phyloP scores from a whole-genome alignment of 2,113 vertebrate species.

The Microtus oregoni region DNA sequence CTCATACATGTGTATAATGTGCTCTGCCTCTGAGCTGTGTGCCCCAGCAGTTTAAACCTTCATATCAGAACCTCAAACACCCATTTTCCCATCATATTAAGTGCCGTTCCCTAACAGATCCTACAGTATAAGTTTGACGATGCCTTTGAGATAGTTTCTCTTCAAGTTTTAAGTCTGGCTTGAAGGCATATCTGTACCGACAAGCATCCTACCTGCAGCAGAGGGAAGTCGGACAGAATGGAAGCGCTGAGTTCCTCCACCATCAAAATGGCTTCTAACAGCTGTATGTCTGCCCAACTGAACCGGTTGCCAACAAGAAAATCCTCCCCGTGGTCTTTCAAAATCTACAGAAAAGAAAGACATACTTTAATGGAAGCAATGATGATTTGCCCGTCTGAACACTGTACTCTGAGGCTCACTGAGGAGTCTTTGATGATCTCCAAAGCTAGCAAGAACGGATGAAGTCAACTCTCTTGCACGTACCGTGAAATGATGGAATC shows the following conservation, averaged over 20 bases:
- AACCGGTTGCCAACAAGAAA: constrained; percentile 93
- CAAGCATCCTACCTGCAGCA: constrained; percentile 86
- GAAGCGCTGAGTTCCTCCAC: constrained; percentile 88
- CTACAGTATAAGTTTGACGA: neutral
- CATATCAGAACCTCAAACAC: neutral
- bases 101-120: constrained; percentile 36
- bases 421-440: neutral
- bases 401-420: neutral
- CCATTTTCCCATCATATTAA: neutral
- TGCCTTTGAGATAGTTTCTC: neutral
- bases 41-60: neutral
- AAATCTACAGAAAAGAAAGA: constrained; percentile 83
- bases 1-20: neutral
- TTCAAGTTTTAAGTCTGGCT: neutral
- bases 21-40: neutral
- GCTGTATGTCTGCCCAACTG: constrained; percentile 92
- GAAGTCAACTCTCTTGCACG: neutral
- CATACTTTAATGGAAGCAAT: neutral
- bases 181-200: neutral
- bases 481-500: neutral
- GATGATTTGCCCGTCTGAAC: neutral
- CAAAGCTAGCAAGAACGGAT: neutral
- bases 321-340: constrained; percentile 85
- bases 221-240: constrained; percentile 88
- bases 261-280: constrained; percentile 93